phyloP scores from a whole-genome alignment of 1,140 invertebrate species.

The Nomia melanderi region DNA sequence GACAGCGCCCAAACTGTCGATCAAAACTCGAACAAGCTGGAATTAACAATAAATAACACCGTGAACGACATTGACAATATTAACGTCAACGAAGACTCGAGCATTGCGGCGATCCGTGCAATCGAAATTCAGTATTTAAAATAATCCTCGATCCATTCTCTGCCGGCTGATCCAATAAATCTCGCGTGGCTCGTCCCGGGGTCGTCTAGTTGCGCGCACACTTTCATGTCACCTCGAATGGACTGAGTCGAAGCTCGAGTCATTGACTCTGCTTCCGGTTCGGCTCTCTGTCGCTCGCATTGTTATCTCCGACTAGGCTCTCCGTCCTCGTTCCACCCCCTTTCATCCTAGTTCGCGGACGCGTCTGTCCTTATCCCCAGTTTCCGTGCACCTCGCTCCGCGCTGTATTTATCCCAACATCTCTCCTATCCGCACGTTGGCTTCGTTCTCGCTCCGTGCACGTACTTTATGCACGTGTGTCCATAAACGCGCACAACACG shows the following conservation, averaged over 20 bases:
- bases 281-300: constrained; percentile 67
- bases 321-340: constrained; percentile 55
- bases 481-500: no score
- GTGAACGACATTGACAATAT: no score
- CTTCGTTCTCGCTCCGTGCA: constrained; percentile 32
- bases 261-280: constrained; percentile 78
- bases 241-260: constrained; percentile 67
- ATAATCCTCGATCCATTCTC: constrained; percentile 29
- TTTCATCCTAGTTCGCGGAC: constrained; percentile 40
- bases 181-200: constrained; percentile 43
- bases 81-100: no score
- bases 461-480: no score
- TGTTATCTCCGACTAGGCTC: constrained; percentile 61
- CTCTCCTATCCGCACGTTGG: constrained; percentile 25
- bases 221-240: constrained; percentile 70
- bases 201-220: constrained; percentile 39
- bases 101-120: background rate
- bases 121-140: background rate
- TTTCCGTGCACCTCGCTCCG: constrained; percentile 18
- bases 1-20: no score
- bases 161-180: constrained; percentile 39
- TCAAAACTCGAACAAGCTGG: no score
- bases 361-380: constrained; percentile 25
- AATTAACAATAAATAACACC: no score
- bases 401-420: constrained; percentile 11